These are phyloP conservation scores for Agrotis ipsilon DNA, from an alignment of 2,888 invertebrate species.

Conservation along the genomic window DNA sequence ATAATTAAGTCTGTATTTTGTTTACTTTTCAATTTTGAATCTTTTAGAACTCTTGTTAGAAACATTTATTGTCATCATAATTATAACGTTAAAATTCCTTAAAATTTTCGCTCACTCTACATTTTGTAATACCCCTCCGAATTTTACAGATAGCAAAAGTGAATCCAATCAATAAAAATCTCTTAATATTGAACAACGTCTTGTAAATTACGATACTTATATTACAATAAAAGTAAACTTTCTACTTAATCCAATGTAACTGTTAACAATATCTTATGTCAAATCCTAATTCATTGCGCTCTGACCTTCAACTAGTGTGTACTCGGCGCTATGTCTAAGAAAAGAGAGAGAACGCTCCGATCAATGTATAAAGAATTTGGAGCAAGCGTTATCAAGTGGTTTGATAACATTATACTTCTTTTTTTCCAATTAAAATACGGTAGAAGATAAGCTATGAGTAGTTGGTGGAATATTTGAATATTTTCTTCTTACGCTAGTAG, in stretches of 20 bases:
- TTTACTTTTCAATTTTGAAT: too few species aligned
- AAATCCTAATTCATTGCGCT: not conserved
- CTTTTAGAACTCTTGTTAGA: too few species aligned
- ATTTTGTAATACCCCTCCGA: too few species aligned
- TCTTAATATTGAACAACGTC: not conserved
- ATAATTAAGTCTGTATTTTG: too few species aligned
- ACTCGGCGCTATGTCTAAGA: conserved; percentile 25
- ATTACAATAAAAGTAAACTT: not conserved
- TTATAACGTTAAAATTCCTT: too few species aligned
- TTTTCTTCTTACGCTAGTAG: too few species aligned
- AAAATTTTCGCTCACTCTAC: too few species aligned
- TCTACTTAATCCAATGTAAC: not conserved
- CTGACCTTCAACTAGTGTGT: conserved; percentile 32
- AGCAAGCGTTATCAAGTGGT: conserved; percentile 41
- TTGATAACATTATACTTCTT: conserved; percentile 11
- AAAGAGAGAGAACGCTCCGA: conserved; percentile 30
- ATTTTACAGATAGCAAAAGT: not conserved
- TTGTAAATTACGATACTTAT: too few species aligned
- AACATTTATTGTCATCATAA: too few species aligned
- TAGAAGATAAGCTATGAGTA: not conserved
- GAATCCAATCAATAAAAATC: too few species aligned
- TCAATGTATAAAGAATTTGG: conserved; percentile 44
- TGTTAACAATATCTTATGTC: not conserved
- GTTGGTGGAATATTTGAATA: too few species aligned
- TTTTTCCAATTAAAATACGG: conserved; percentile 22